Percentiles rank a stretch among this genome's conserved stretches.
phyloP scores from a whole-genome alignment of 2,113 vertebrate species.

The Apeltes quadracus region DNA sequence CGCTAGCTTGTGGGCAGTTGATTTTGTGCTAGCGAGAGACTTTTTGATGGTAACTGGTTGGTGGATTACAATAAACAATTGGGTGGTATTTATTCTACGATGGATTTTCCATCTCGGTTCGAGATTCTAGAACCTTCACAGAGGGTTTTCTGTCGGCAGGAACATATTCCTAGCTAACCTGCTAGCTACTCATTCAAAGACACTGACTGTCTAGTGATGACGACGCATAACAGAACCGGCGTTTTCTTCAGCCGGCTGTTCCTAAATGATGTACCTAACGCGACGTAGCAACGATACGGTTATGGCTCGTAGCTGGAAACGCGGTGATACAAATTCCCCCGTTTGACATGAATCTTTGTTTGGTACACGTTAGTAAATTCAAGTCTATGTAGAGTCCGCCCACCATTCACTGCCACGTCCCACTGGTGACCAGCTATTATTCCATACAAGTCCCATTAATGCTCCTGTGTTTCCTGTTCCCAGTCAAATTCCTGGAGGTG shows the following conservation, averaged over 20 bases:
- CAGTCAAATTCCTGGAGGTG: conserved; percentile 99
- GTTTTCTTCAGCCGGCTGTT: neutral
- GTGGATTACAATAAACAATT: neutral
- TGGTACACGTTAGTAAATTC: neutral
- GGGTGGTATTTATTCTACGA: neutral
- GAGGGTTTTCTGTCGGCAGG: neutral
- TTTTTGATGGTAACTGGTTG: neutral
- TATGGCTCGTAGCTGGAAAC: rapidly evolving
- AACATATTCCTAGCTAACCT: conserved; percentile 29
- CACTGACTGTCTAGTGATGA: conserved; percentile 72
- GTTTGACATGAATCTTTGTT: neutral
- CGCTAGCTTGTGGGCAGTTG: conserved; percentile 16
- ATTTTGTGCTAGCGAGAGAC: neutral
- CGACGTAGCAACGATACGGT: rapidly evolving
- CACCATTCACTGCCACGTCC: conserved; percentile 67
- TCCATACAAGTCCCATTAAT: neutral
- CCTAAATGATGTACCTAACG: neutral
- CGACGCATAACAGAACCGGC: conserved; percentile 66
- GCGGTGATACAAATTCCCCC: rapidly evolving
- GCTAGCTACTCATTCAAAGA: conserved; percentile 73
- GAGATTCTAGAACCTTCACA: neutral
- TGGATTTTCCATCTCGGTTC: neutral
- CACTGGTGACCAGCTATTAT: conserved; percentile 4
- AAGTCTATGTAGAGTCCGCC: conserved; percentile 28
- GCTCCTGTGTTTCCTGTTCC: conserved; percentile 22